phyloP scores from a whole-genome alignment of 2,113 vertebrate genomes.

The Apus apus region DNA sequence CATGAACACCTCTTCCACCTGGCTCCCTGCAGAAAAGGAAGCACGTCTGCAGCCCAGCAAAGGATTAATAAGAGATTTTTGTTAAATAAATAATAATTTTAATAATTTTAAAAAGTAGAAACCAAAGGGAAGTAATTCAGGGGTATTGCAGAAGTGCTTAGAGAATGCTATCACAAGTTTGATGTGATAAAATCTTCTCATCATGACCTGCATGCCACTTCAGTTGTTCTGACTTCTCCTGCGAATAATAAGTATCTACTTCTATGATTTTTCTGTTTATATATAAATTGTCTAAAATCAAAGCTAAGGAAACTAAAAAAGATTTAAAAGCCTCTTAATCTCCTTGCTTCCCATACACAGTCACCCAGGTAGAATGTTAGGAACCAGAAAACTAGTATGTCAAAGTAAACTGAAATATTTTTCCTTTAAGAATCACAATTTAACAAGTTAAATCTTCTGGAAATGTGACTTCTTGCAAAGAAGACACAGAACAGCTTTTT shows the following conservation, averaged over 20 bases:
- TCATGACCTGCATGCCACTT: neutral
- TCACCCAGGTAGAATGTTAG: neutral
- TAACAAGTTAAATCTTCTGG: neutral
- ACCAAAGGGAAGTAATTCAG: neutral
- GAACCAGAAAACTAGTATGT: neutral
- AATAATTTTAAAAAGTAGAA: neutral
- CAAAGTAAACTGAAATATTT: neutral
- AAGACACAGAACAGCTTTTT: neutral
- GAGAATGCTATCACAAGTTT: neutral
- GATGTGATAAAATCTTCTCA: neutral
- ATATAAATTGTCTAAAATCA: neutral
- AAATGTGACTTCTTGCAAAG: neutral
- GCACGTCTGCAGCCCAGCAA: neutral
- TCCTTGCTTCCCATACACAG: neutral
- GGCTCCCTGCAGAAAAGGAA: neutral
- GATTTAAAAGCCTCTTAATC: neutral
- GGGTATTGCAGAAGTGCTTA: neutral
- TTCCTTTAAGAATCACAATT: neutral
- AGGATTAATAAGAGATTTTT: neutral
- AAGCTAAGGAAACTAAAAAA: neutral
- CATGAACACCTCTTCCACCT: accelerated
- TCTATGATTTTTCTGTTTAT: neutral
- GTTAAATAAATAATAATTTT: neutral
- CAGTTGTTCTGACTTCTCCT: neutral
- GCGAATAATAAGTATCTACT: neutral